Evolutionary conservation across 2,888 invertebrate genomes (phyloP).

Genomic region (Agriotes lineatus): DNA sequence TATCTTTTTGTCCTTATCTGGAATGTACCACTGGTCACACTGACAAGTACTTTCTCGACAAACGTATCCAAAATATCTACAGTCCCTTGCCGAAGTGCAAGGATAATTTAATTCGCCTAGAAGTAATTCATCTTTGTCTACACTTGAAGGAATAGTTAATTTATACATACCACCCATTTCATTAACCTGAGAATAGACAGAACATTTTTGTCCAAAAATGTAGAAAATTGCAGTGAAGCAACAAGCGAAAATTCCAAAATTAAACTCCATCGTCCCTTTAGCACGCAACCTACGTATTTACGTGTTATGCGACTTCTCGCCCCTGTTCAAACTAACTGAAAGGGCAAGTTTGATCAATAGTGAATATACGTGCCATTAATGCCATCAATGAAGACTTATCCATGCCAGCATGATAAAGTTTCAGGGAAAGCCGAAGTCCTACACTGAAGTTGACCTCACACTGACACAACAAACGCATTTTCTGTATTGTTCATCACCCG

Average conservation of each 20-base stretch:
- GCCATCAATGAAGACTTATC: conserved; percentile 22
- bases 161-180: not conserved
- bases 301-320: not conserved
- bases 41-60: conserved; percentile 63
- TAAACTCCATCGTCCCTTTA: conserved; percentile 20
- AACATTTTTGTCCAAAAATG: not conserved
- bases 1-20: conserved; percentile 56
- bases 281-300: not conserved
- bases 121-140: conserved; percentile 24
- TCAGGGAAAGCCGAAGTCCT: conserved; percentile 1
- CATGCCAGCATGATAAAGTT: conserved; percentile 23
- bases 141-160: not conserved
- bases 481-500: too few relatives aligned
- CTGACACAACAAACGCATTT: not conserved
- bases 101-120: conserved; percentile 53
- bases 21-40: conserved; percentile 57
- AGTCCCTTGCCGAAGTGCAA: conserved; percentile 55
- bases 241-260: conserved; percentile 8
- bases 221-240: conserved; percentile 4
- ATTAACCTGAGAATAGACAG: not conserved
- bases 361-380: not conserved
- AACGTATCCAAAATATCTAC: conserved; percentile 60
- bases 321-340: conserved; percentile 17
- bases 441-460: not conserved
- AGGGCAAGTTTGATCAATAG: conserved; percentile 35